Evolutionary conservation across 1,140 invertebrate genomes (phyloP).

Genomic region (Drosophila nigrodunni): DNA sequence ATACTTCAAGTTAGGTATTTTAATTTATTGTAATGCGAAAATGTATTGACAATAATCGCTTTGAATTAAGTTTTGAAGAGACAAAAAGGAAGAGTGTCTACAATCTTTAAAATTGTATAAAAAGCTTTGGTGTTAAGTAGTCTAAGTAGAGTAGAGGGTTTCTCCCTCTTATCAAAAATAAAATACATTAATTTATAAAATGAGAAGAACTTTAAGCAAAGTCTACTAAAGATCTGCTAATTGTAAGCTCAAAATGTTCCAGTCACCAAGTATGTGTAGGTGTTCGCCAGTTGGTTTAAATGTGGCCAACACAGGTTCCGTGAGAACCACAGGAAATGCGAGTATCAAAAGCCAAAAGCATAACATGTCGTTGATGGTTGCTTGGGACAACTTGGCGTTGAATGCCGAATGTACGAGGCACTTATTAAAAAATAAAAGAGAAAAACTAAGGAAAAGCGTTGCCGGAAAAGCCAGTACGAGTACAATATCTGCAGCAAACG

Average conservation of each 20-base stretch:
- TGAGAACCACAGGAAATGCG: slow-evolving; percentile 39
- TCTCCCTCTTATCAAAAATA: too few relatives aligned
- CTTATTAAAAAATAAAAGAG: slow-evolving; percentile 54
- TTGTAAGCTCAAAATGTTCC: background rate
- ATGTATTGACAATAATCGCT: too few relatives aligned
- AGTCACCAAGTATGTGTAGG: background rate
- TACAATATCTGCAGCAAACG: slow-evolving; percentile 50
- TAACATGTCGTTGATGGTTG: slow-evolving; percentile 41
- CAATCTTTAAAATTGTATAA: too few relatives aligned
- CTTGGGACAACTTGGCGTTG: slow-evolving; percentile 42
- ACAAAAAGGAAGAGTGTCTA: too few relatives aligned
- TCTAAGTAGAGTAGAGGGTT: too few relatives aligned
- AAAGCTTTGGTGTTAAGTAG: too few relatives aligned
- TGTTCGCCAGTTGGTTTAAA: background rate
- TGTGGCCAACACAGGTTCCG: slow-evolving; percentile 22
- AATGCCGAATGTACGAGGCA: slow-evolving; percentile 49
- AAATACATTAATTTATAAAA: too few relatives aligned
- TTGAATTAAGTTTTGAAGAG: too few relatives aligned
- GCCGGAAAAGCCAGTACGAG: slow-evolving; percentile 28
- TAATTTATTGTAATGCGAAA: too few relatives aligned
- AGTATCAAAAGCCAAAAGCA: slow-evolving; percentile 32
- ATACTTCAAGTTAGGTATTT: too few relatives aligned
- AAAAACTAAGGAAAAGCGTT: slow-evolving; percentile 31
- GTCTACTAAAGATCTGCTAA: slow-evolving; percentile 18
- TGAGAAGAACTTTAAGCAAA: slow-evolving; percentile 1